These are phyloP conservation scores for Elymnias hypermnestra DNA, from an alignment of 1,140 invertebrate species.

Conservation along the genomic window DNA sequence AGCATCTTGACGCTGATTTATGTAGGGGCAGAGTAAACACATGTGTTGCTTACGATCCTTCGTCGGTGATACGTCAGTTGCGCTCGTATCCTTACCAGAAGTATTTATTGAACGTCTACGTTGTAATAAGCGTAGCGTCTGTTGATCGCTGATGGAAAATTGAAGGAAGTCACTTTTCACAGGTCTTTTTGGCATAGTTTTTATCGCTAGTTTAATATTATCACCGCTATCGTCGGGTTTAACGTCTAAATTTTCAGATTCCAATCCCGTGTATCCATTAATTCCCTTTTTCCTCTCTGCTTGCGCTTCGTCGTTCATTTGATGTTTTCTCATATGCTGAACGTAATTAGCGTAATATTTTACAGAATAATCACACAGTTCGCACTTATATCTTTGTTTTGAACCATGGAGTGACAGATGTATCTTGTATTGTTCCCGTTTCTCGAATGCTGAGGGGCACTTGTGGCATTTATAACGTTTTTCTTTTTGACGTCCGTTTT, in stretches of 20 bases:
- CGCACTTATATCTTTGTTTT: slow-evolving; percentile 88
- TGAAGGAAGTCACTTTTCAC: slow-evolving; percentile 67
- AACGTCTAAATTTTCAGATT: slow-evolving; percentile 50
- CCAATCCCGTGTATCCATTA: slow-evolving; percentile 55
- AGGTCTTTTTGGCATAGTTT: slow-evolving; percentile 64
- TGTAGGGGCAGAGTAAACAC: slow-evolving; percentile 88
- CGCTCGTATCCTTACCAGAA: slow-evolving; percentile 44
- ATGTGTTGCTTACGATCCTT: slow-evolving; percentile 75
- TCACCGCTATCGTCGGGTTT: slow-evolving; percentile 46
- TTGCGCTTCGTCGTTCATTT: slow-evolving; percentile 81
- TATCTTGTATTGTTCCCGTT: slow-evolving; percentile 89
- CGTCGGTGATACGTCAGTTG: slow-evolving; percentile 65
- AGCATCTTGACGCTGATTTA: slow-evolving; percentile 82
- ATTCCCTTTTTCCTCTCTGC: slow-evolving; percentile 74
- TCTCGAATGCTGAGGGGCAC: slow-evolving; percentile 92
- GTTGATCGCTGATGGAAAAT: slow-evolving; percentile 75
- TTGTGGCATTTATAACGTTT: slow-evolving; percentile 90
- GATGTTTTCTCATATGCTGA: slow-evolving; percentile 87
- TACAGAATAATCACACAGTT: slow-evolving; percentile 92
- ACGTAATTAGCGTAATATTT: slow-evolving; percentile 90
- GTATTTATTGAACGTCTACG: slow-evolving; percentile 51
- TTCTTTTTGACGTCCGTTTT: slow-evolving; percentile 84
- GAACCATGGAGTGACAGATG: slow-evolving; percentile 90
- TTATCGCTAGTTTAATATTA: slow-evolving; percentile 72
- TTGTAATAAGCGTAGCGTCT: slow-evolving; percentile 64